Evolutionary conservation across 2,113 vertebrate species (phyloP).

Genomic region (Nanorana parkeri): DNA sequence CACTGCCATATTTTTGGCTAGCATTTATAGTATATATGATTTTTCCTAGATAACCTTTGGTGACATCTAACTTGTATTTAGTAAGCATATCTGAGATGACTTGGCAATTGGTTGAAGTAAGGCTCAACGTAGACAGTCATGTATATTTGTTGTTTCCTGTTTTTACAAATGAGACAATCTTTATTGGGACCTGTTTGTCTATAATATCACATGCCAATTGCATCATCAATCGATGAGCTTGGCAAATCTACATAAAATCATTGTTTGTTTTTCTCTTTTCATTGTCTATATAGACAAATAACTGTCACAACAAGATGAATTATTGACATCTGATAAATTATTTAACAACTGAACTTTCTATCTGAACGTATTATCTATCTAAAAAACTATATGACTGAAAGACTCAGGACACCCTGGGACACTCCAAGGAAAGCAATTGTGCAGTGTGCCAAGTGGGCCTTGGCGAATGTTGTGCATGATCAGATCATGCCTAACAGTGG

Average conservation of each 20-base stretch:
- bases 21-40: too few species aligned
- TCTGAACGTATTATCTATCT: not conserved
- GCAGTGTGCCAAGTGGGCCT: too few species aligned
- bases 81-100: too few species aligned
- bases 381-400: too few species aligned
- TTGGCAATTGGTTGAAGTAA: not conserved
- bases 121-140: not conserved
- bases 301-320: not conserved
- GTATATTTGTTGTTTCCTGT: not conserved
- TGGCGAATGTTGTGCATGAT: too few species aligned
- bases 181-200: constrained; percentile 19
- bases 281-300: not conserved
- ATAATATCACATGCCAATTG: not conserved
- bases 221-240: constrained; percentile 6
- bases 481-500: too few species aligned
- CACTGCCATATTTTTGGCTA: too few species aligned
- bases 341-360: too few species aligned
- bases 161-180: constrained; percentile 1
- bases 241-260: constrained; percentile 5
- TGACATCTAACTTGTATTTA: too few species aligned
- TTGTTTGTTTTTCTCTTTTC: constrained; percentile 6
- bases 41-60: too few species aligned
- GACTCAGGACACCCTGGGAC: too few species aligned
- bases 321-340: not conserved
- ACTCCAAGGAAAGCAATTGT: too few species aligned